Evolutionary conservation across 2,113 vertebrate species (phyloP).

Genomic region (Laticauda colubrina): DNA sequence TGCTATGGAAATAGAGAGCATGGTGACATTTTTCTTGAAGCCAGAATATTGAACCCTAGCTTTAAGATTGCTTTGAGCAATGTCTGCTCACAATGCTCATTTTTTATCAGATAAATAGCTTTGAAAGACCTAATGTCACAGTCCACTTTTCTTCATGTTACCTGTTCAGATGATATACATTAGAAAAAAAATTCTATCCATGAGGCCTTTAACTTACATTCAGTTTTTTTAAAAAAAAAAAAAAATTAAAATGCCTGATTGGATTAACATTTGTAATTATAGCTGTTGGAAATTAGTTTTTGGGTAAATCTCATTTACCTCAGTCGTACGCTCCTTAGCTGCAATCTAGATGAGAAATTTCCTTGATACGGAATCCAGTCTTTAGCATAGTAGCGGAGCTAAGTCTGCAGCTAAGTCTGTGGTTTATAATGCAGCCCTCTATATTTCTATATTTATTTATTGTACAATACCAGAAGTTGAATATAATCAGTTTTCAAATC

Average conservation of each 20-base stretch:
- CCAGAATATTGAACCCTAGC: background rate
- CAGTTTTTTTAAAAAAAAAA: background rate
- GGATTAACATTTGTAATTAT: background rate
- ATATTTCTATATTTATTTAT: background rate
- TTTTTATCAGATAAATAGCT: background rate
- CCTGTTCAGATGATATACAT: background rate
- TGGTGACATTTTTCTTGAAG: background rate
- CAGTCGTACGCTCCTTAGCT: background rate
- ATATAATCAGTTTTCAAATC: background rate
- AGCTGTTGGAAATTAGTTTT: background rate
- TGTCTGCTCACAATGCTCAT: background rate
- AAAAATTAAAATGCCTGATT: background rate
- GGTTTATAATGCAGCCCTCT: background rate
- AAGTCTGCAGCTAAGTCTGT: background rate
- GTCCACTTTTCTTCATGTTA: slow-evolving; percentile 6
- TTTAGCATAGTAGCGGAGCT: background rate
- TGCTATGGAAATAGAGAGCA: slow-evolving; percentile 12
- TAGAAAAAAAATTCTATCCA: background rate
- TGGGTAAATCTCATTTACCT: background rate
- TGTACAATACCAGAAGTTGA: background rate
- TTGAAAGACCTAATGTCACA: slow-evolving; percentile 12
- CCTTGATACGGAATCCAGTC: background rate
- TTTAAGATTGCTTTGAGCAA: background rate
- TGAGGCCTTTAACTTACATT: background rate
- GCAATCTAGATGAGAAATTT: background rate